A percentile compares a stretch with the other conserved stretches of the same genome.
Evolutionary conservation across 2,888 invertebrate genomes (phyloP).

Genomic region (Cosmia pyralina): DNA sequence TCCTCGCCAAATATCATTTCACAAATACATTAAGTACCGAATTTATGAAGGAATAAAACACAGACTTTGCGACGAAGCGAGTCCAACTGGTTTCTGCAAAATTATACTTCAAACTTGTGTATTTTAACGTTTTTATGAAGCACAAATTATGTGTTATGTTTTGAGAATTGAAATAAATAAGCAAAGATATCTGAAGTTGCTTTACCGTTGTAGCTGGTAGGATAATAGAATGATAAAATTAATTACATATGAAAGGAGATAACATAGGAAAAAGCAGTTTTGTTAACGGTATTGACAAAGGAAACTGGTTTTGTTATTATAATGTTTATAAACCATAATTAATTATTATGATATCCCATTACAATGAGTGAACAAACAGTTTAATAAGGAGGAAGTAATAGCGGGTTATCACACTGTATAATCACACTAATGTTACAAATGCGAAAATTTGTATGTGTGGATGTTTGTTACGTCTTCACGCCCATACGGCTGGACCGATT

Average conservation of each 20-base stretch:
- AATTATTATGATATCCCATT: neutral
- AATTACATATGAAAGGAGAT: neutral
- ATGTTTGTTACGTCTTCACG: no score
- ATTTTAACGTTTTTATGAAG: slow-evolving; percentile 45
- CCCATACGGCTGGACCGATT: no score
- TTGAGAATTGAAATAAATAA: slow-evolving; percentile 16
- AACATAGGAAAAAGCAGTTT: neutral
- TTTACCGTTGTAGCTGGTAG: neutral
- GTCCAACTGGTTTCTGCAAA: slow-evolving; percentile 59
- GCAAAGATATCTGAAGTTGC: neutral
- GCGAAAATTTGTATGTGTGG: no score
- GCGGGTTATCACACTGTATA: no score
- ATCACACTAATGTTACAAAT: no score
- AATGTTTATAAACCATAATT: slow-evolving; percentile 2
- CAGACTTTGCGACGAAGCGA: slow-evolving; percentile 51
- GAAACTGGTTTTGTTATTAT: slow-evolving; percentile 27
- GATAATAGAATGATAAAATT: neutral
- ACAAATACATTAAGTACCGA: slow-evolving; percentile 74
- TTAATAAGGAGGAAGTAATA: neutral
- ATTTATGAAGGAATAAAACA: slow-evolving; percentile 77
- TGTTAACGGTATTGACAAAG: neutral
- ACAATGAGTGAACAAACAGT: neutral
- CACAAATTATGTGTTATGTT: slow-evolving; percentile 48
- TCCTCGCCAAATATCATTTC: slow-evolving; percentile 71
- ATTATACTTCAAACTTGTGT: slow-evolving; percentile 40